A percentile compares a stretch with the other conserved stretches of the same genome.
Conservation (phyloP, 2,888 invertebrate species). For the Cephalotes varians region DNA sequence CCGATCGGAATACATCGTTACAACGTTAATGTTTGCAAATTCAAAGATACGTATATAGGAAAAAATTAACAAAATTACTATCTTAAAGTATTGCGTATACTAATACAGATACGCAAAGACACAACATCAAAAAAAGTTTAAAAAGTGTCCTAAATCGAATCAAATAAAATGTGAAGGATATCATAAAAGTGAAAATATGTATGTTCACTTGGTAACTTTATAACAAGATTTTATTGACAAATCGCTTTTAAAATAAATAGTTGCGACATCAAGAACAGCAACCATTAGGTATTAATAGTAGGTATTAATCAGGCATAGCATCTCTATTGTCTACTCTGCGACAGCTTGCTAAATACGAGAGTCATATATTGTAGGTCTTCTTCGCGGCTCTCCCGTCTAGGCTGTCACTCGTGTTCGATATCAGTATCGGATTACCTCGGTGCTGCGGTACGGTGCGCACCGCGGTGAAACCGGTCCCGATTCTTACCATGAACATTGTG, state of each 20-base stretch:
- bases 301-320: neutral
- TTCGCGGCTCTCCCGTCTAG: constrained; percentile 61
- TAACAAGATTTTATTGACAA: neutral
- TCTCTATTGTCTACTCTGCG: neutral
- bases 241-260: neutral
- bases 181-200: neutral
- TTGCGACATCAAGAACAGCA: neutral
- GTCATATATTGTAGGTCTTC: constrained; percentile 80
- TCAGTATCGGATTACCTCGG: constrained; percentile 75
- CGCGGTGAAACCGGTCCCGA: constrained; percentile 78
- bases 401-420: constrained; percentile 71
- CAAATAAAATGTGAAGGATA: neutral
- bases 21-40: neutral
- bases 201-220: neutral
- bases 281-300: too few relatives aligned
- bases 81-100: neutral
- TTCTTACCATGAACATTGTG: constrained; percentile 1
- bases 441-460: constrained; percentile 50
- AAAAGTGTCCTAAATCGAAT: neutral
- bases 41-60: neutral
- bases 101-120: neutral
- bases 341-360: constrained; percentile 10
- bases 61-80: neutral
- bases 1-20: neutral
- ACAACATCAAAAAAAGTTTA: too few relatives aligned